phyloP scores from a whole-genome alignment of 2,113 vertebrate genomes.

The Microcebus tavaratra region DNA sequence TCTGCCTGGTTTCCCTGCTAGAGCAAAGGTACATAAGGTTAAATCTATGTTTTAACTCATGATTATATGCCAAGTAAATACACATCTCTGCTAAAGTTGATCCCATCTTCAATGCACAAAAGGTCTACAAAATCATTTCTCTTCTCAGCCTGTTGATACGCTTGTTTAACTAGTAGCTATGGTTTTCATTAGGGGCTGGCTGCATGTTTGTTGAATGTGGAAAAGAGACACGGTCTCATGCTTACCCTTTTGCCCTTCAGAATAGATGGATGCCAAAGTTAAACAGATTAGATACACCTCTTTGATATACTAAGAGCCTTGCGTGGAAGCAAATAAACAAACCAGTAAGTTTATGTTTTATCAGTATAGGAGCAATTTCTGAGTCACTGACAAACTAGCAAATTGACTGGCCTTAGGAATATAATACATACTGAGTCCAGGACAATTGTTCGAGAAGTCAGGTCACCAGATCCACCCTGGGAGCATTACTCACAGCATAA shows the following conservation, averaged over 20 bases:
- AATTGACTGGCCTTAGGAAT: neutral
- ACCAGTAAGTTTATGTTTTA: neutral
- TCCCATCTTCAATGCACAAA: neutral
- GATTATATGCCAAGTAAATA: neutral
- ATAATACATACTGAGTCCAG: neutral
- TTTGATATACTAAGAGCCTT: slow-evolving; percentile 44
- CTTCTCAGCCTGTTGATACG: neutral
- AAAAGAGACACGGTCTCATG: neutral
- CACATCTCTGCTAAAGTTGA: neutral
- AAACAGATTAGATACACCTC: neutral
- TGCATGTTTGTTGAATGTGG: neutral
- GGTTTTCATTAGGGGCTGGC: slow-evolving; percentile 32
- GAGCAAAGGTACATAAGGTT: neutral
- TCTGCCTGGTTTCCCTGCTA: neutral
- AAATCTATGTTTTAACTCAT: neutral
- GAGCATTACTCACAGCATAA: neutral
- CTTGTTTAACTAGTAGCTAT: neutral
- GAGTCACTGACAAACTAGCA: neutral
- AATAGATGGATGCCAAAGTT: neutral
- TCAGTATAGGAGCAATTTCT: neutral
- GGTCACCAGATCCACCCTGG: neutral
- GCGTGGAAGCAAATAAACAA: slow-evolving; percentile 21
- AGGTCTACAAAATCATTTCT: neutral
- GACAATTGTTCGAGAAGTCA: neutral
- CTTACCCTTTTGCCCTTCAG: neutral